Evolutionary conservation across 2,113 vertebrate species (phyloP).

Genomic region (Eonycteris spelaea): DNA sequence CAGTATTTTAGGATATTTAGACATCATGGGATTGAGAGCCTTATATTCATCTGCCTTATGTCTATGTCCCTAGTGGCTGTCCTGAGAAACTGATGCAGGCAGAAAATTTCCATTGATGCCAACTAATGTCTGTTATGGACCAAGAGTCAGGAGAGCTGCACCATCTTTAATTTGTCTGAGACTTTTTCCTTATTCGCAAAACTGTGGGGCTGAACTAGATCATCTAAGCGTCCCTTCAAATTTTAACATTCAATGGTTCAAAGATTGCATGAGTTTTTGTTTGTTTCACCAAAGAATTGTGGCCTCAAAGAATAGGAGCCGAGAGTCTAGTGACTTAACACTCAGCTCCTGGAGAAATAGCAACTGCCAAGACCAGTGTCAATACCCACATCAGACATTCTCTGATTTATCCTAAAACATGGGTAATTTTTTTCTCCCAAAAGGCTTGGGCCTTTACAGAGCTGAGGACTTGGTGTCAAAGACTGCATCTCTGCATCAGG

Average conservation of each 20-base stretch:
- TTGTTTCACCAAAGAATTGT: background rate
- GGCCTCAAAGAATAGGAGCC: background rate
- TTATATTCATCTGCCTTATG: background rate
- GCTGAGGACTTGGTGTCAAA: background rate
- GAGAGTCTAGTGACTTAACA: background rate
- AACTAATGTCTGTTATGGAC: background rate
- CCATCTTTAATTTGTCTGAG: background rate
- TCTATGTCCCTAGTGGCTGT: background rate
- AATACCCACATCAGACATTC: background rate
- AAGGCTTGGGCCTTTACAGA: background rate
- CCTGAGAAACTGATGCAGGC: background rate
- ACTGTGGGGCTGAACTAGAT: background rate
- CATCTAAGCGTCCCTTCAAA: background rate
- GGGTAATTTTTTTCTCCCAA: background rate
- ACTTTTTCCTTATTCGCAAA: constrained; percentile 6
- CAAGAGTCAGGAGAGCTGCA: background rate
- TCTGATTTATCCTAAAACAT: background rate
- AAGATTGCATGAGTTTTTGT: background rate
- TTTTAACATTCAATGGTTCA: background rate
- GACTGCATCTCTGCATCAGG: background rate
- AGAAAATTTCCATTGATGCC: background rate
- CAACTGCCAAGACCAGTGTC: background rate
- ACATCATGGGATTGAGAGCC: background rate
- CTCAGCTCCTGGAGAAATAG: background rate
- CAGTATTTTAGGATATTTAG: background rate